Evolutionary conservation across 2,113 vertebrate genomes (phyloP), one percentile per base, ranked within the genome.

Genomic region (Heterocephalus glaber): DNA sequence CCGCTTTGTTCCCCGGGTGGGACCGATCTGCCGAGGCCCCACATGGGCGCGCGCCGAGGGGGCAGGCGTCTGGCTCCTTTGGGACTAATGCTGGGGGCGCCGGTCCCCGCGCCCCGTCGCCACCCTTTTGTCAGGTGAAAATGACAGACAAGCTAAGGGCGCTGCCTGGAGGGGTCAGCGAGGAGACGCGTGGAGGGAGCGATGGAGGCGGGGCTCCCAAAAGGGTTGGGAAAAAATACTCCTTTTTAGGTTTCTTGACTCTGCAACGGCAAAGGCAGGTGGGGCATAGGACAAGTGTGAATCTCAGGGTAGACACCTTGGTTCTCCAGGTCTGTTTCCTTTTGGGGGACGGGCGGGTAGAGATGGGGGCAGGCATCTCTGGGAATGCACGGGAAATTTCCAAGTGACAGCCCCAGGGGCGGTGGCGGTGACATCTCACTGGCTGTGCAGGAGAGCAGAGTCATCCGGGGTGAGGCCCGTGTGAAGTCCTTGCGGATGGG

Each of bases 81-180:
- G 60, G 91, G 95, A 68, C 16, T 52, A 61, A 88, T 0, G 60
- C 72, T 8, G 95, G 82, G 11, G 86, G 84, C 20, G 65, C 83
- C 79, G 4, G 86, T 44, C 20, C 87, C 96, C 80, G 79, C 90
- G 49, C 89, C 41, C 79, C 1, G n/a, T 58, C 44, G n/a, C 77
- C 93, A 17, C 9, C 96, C 95, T 97, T 98, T 98, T 98, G 98
- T 98, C 97, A 84, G 95, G 41, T 95, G 96, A 83, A 97, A 80
- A 85, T 61, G 96, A 93, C 84, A 58, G 83, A 44, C n/a, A 74
- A 93, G 95, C 89, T 90, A 95, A 97, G 96, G 98, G 97, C 95
- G 96, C 97, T 84, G 97, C 83, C 90, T 12, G 41, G 82, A 88
- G 54, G 89, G 79, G 54, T 94, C 95, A 88, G 86, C 74, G 88